A percentile compares a stretch with the other conserved stretches of the same genome.
Conservation (phyloP, 2,113 vertebrate genomes). For the Tragelaphus imberbis region DNA sequence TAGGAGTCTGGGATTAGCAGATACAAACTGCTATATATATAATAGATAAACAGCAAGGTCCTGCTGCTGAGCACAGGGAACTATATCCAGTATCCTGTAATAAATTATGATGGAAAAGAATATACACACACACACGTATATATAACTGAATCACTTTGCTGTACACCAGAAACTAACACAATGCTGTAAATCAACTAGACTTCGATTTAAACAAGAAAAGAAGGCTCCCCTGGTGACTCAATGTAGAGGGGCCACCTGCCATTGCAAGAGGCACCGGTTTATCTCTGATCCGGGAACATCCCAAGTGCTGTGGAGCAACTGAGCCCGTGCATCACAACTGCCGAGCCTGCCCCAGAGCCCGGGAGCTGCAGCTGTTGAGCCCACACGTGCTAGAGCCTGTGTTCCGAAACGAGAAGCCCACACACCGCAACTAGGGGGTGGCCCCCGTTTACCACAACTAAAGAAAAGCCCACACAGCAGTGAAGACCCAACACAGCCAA, state of each 20-base stretch:
- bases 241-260: not conserved
- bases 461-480: not conserved
- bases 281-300: not conserved
- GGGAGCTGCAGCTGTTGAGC: not conserved
- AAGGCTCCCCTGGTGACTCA: not conserved
- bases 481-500: not conserved
- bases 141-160: not conserved
- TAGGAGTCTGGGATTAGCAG: not conserved
- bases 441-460: not conserved
- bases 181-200: not conserved
- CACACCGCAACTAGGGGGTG: accelerated
- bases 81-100: not conserved
- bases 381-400: not conserved
- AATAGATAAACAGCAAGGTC: not conserved
- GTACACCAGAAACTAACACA: not conserved
- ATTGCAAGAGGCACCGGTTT: not conserved
- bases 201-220: not conserved
- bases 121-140: not conserved
- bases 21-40: not conserved
- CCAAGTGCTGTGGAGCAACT: not conserved
- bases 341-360: not conserved
- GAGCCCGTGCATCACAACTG: accelerated
- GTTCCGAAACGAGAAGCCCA: not conserved
- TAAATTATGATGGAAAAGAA: not conserved
- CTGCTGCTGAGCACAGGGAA: not conserved